A percentile compares a stretch with the other conserved stretches of the same genome.
phyloP scores from a whole-genome alignment of 2,113 vertebrate genomes.

The Euleptes europaea region DNA sequence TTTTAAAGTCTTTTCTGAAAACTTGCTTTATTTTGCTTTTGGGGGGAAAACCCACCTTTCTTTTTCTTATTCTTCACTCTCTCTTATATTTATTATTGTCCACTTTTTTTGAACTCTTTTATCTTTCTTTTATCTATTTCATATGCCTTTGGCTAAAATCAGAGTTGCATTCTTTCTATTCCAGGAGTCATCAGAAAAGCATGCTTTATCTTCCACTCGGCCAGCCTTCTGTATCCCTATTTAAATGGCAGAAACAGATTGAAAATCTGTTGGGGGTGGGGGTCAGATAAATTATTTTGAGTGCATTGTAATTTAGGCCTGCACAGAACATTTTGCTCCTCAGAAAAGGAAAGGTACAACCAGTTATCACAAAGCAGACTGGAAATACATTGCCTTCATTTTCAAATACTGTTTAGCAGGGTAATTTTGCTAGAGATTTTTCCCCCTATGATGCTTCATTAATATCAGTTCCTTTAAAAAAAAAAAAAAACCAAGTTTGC shows the following conservation, averaged over 20 bases:
- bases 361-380: not conserved
- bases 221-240: constrained; percentile 63
- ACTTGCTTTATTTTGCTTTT: constrained; percentile 49
- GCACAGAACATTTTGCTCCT: not conserved
- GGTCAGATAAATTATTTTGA: constrained; percentile 64
- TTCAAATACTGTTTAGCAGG: not conserved
- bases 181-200: constrained; percentile 46
- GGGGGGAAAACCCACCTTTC: not conserved
- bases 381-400: constrained; percentile 28
- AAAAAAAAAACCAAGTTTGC: not conserved
- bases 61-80: constrained; percentile 24
- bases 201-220: constrained; percentile 65
- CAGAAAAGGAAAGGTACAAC: not conserved
- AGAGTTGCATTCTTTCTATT: constrained; percentile 55
- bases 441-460: not conserved
- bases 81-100: constrained; percentile 65
- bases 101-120: constrained; percentile 58
- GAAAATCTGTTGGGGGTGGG: constrained; percentile 68
- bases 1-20: constrained; percentile 34
- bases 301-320: constrained; percentile 42
- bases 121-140: constrained; percentile 76
- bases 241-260: constrained; percentile 71
- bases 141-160: constrained; percentile 69
- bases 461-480: not conserved
- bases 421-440: not conserved